phyloP scores from a whole-genome alignment of 2,113 vertebrate species.

The Clarias gariepinus region DNA sequence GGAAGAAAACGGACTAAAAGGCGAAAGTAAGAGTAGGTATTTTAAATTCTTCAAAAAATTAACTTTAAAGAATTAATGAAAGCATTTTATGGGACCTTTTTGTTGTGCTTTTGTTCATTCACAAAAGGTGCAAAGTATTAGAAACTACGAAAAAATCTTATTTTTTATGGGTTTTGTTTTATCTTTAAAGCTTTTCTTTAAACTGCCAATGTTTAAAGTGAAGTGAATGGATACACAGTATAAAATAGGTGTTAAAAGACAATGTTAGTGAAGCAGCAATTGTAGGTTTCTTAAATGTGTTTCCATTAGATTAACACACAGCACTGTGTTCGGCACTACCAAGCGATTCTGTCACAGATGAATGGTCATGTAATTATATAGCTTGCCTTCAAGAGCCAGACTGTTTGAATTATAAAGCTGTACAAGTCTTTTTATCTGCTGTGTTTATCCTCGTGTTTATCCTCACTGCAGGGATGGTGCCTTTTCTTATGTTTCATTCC shows the following conservation, averaged over 20 bases:
- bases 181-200: neutral
- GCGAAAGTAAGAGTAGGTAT: neutral
- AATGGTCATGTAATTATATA: conserved; percentile 41
- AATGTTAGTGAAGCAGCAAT: neutral
- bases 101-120: neutral
- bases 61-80: neutral
- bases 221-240: neutral
- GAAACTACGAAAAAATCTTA: neutral
- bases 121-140: neutral
- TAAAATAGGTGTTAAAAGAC: neutral
- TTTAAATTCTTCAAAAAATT: neutral
- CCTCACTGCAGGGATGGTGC: neutral
- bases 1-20: neutral
- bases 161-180: neutral
- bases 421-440: neutral
- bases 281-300: conserved; percentile 23
- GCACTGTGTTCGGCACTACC: conserved; percentile 10
- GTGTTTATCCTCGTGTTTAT: neutral
- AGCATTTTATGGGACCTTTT: neutral
- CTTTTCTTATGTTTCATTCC: neutral
- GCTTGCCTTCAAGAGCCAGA: neutral
- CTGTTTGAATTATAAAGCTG: neutral
- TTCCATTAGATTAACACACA: conserved; percentile 41
- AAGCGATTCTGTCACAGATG: conserved; percentile 24
- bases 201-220: neutral